These are phyloP conservation scores for Chalcis sispes DNA, from an alignment of 2,888 invertebrate genomes.

Conservation along the genomic window DNA sequence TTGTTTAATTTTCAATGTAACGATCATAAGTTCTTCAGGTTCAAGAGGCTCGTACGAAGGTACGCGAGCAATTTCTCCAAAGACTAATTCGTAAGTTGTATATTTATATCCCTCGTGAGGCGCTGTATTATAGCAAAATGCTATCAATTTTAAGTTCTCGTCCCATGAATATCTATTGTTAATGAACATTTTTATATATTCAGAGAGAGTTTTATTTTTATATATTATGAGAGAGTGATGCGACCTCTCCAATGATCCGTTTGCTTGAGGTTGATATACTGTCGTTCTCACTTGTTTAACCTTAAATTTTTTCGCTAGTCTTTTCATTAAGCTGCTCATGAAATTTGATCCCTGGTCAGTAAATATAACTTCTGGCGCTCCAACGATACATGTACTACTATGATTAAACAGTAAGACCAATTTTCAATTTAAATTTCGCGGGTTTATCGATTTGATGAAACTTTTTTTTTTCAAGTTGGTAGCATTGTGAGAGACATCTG, in stretches of 20 bases:
- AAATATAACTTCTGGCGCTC: not conserved
- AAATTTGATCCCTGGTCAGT: slow-evolving; percentile 16
- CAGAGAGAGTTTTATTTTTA: too few species aligned
- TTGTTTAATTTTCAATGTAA: too few species aligned
- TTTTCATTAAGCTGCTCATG: not conserved
- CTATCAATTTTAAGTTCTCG: not conserved
- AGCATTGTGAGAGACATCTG: too few species aligned
- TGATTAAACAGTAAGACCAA: too few species aligned
- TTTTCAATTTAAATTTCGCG: too few species aligned
- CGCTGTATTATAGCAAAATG: slow-evolving; percentile 1
- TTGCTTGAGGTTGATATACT: slow-evolving; percentile 3
- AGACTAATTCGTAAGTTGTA: slow-evolving; percentile 36
- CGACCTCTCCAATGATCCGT: slow-evolving; percentile 10
- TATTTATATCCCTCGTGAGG: not conserved
- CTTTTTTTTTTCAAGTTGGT: too few species aligned
- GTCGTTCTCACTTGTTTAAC: not conserved
- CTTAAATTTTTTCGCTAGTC: slow-evolving; percentile 3
- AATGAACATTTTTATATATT: slow-evolving; percentile 29
- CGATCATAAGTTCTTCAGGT: too few species aligned
- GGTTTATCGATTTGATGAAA: too few species aligned
- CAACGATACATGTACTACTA: too few species aligned
- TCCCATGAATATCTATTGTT: slow-evolving; percentile 21
- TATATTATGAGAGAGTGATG: slow-evolving; percentile 16
- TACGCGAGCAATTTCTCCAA: not conserved
- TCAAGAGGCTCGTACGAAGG: too few species aligned